These are phyloP conservation scores for Acanthiza pusilla DNA, from an alignment of 2,797 vertebrate genomes.

Conservation along the genomic window DNA sequence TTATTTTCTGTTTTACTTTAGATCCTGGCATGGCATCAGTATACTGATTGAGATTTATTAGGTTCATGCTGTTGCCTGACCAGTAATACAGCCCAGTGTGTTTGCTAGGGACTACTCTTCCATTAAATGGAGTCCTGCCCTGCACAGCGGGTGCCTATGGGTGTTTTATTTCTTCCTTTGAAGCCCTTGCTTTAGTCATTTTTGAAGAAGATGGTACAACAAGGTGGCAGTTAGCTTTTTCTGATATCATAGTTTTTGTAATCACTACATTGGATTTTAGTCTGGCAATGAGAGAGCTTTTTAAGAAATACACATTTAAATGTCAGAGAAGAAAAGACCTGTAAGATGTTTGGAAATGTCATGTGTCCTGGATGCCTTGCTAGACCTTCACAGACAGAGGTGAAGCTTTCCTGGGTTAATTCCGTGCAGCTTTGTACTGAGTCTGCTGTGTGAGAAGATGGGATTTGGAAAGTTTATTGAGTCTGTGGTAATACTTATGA, in stretches of 20 bases:
- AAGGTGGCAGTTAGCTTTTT: background rate
- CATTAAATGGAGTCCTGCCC: background rate
- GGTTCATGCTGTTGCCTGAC: background rate
- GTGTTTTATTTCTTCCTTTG: background rate
- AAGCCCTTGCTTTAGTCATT: background rate
- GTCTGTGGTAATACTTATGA: background rate
- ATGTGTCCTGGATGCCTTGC: background rate
- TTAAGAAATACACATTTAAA: background rate
- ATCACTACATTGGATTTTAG: background rate
- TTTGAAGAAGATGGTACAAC: background rate
- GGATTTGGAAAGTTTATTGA: background rate
- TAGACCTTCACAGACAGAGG: background rate
- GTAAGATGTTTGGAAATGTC: background rate
- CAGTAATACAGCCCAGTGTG: background rate
- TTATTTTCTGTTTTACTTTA: conserved; percentile 26
- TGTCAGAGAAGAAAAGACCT: background rate
- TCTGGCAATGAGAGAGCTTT: background rate
- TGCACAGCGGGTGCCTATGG: background rate
- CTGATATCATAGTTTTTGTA: background rate
- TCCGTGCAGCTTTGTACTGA: background rate
- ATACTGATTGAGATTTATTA: background rate
- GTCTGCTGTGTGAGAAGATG: background rate
- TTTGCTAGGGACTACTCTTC: background rate
- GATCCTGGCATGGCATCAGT: background rate
- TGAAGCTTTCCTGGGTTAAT: background rate